These are phyloP conservation scores for Luidia sarsii DNA, from an alignment of 53 echinoderm and acorn worm genomes.

Conservation along the genomic window DNA sequence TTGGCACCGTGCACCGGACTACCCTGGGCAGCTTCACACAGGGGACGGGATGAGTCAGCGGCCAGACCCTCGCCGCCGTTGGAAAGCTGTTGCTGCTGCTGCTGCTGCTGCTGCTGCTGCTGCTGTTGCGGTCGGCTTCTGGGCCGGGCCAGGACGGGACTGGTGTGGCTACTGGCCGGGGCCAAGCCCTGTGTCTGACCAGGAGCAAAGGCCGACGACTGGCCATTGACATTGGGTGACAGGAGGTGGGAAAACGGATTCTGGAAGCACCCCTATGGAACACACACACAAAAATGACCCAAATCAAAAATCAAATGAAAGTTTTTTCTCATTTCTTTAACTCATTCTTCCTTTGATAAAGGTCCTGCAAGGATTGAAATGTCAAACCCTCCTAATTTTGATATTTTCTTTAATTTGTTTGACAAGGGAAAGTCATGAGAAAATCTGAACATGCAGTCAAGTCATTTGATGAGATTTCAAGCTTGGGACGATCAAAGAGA, in stretches of 20 bases:
- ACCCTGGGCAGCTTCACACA: slow-evolving; percentile 32
- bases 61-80: slow-evolving; percentile 27
- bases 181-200: slow-evolving; percentile 38
- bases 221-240: slow-evolving; percentile 29
- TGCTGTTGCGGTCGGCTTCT: slow-evolving; percentile 13
- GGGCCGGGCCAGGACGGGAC: slow-evolving; percentile 41
- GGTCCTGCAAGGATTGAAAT: no score
- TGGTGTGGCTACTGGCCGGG: slow-evolving; percentile 27
- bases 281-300: no score
- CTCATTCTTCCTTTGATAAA: not conserved
- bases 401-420: no score
- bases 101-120: not conserved
- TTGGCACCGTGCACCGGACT: slow-evolving; percentile 52
- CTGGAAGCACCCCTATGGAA: slow-evolving; percentile 36
- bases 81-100: slow-evolving; percentile 35
- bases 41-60: slow-evolving; percentile 50
- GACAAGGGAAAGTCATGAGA: no score
- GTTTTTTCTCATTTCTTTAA: not conserved
- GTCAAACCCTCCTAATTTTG: no score
- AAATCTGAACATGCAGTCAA: no score
- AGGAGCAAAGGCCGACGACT: not conserved
- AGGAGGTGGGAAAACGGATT: slow-evolving; percentile 30
- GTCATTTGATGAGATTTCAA: no score
- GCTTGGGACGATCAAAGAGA: no score
- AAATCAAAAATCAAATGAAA: no score